These are phyloP conservation scores for Macquaria australasica DNA, from an alignment of 2,113 vertebrate species.

Conservation along the genomic window DNA sequence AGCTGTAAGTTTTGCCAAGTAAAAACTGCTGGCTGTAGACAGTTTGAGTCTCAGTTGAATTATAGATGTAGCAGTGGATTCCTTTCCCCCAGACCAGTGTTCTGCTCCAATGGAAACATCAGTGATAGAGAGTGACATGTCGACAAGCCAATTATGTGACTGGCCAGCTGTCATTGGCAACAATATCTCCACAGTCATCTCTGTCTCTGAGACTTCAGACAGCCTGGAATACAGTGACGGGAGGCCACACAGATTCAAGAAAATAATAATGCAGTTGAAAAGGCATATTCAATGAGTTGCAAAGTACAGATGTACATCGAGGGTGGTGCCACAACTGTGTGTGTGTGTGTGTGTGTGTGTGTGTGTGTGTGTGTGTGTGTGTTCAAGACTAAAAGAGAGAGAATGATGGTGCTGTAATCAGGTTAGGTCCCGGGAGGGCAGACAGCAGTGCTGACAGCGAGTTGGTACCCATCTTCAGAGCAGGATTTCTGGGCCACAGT, in stretches of 20 bases:
- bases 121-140: conserved; percentile 61
- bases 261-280: conserved; percentile 66
- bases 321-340: conserved; percentile 12
- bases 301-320: conserved; percentile 48
- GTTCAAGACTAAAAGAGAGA: conserved; percentile 60
- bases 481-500: conserved; percentile 74
- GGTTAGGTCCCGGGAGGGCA: conserved; percentile 72
- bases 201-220: conserved; percentile 39
- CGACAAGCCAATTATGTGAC: conserved; percentile 67
- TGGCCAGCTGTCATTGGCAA: conserved; percentile 60
- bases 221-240: conserved; percentile 22
- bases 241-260: conserved; percentile 30
- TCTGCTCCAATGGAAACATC: conserved; percentile 69
- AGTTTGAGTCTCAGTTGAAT: conserved; percentile 67
- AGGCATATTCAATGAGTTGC: conserved; percentile 58
- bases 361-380: conserved; percentile 9
- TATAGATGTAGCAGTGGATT: conserved; percentile 64
- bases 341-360: conserved; percentile 13
- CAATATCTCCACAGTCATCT: conserved; percentile 38
- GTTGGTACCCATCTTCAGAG: conserved; percentile 63
- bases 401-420: conserved; percentile 75
- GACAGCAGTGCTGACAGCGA: conserved; percentile 71
- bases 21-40: conserved; percentile 69
- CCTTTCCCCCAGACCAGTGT: conserved; percentile 43
- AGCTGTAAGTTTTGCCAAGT: conserved; percentile 57